These are phyloP conservation scores for Drosophila aff. DNA, from an alignment of 1,140 invertebrate species.

Conservation along the genomic window DNA sequence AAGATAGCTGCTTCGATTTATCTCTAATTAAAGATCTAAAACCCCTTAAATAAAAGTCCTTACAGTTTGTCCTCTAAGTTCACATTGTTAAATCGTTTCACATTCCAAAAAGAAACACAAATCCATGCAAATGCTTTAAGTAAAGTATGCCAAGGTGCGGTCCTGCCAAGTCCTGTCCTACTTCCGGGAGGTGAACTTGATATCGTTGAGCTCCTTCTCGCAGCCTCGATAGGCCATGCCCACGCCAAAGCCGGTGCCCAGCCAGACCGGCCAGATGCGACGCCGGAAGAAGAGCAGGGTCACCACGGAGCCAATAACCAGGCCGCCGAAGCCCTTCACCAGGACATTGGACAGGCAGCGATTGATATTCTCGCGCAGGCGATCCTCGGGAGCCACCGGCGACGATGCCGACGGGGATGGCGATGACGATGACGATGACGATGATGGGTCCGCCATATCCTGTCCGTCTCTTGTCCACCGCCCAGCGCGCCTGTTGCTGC, in stretches of 20 bases:
- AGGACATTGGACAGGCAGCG: constrained; percentile 88
- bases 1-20: neutral
- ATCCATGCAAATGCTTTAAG: neutral
- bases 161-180: constrained; percentile 61
- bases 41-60: neutral
- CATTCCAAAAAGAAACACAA: constrained; percentile 14
- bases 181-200: constrained; percentile 26
- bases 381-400: constrained; percentile 85
- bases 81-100: constrained; percentile 1
- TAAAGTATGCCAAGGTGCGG: constrained; percentile 6
- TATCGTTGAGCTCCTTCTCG: constrained; percentile 88
- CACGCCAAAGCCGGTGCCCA: constrained; percentile 90
- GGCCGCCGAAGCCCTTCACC: constrained; percentile 89
- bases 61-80: neutral
- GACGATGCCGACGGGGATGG: neutral
- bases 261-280: constrained; percentile 90
- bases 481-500: neutral
- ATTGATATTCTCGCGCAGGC: constrained; percentile 87
- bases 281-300: constrained; percentile 89
- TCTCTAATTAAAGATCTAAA: neutral
- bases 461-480: neutral
- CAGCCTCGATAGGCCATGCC: constrained; percentile 92
- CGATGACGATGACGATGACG: neutral
- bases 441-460: neutral
- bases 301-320: constrained; percentile 88